A percentile compares a stretch with the other conserved stretches of the same genome.
These are phyloP conservation scores for Eilema sororculum DNA, from an alignment of 2,888 invertebrate genomes.

Conservation along the genomic window DNA sequence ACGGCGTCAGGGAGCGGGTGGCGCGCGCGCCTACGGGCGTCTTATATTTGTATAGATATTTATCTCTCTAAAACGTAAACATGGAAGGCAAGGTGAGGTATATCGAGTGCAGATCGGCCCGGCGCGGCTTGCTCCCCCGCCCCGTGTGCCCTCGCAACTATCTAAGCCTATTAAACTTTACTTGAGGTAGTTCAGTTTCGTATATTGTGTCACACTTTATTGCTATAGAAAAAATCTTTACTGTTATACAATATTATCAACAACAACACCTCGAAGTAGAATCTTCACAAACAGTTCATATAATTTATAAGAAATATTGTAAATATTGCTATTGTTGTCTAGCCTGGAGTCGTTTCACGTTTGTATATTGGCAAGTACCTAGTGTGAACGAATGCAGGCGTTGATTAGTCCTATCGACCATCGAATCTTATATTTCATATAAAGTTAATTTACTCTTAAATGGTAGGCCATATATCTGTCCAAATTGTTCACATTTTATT, in stretches of 20 bases:
- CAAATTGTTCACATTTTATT: conserved; percentile 52
- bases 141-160: conserved; percentile 64
- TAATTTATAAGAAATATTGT: conserved; percentile 55
- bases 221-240: conserved; percentile 74
- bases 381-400: conserved; percentile 41
- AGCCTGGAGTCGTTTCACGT: conserved; percentile 30
- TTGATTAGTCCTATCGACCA: conserved; percentile 20
- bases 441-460: conserved; percentile 48
- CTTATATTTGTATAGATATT: conserved; percentile 29
- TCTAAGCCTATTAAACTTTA: conserved; percentile 76
- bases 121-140: conserved; percentile 41
- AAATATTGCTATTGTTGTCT: conserved; percentile 29
- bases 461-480: conserved; percentile 72
- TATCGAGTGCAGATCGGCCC: conserved; percentile 38
- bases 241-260: conserved; percentile 77
- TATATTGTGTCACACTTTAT: conserved; percentile 76
- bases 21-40: background rate
- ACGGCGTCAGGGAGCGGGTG: conserved; percentile 27
- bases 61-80: conserved; percentile 56
- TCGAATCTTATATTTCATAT: conserved; percentile 35
- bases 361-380: conserved; percentile 43
- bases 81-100: conserved; percentile 77
- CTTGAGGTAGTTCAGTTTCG: conserved; percentile 85
- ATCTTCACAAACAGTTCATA: conserved; percentile 63
- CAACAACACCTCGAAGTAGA: conserved; percentile 70